Conservation (phyloP, 1,140 invertebrate genomes). For the Hylaeus volcanicus region DNA sequence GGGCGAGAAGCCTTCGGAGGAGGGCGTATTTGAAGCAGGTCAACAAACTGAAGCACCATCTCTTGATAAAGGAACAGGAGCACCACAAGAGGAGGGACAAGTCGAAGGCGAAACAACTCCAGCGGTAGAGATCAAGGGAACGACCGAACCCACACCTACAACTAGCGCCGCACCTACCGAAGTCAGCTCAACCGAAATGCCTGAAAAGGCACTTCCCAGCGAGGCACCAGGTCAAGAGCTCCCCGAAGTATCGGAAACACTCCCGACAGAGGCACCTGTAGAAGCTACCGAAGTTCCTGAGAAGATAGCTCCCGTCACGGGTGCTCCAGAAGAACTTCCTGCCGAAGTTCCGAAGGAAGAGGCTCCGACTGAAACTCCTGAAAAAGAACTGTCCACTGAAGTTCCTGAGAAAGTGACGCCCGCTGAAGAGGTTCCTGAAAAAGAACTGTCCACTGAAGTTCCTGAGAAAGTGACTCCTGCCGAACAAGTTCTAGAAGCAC, state of each 20-base stretch:
- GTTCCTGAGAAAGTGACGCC: conserved; percentile 52
- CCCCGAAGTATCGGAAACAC: not conserved
- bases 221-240: conserved; percentile 21
- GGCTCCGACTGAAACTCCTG: conserved; percentile 16
- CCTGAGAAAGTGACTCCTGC: conserved; percentile 9
- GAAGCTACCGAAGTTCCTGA: not conserved
- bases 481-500: conserved; percentile 44
- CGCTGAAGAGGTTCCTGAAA: not conserved
- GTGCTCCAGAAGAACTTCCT: not conserved
- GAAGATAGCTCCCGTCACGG: not conserved
- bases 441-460: conserved; percentile 51
- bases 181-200: conserved; percentile 31
- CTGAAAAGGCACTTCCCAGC: not conserved
- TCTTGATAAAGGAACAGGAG: not conserved
- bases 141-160: conserved; percentile 9
- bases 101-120: conserved; percentile 30
- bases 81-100: conserved; percentile 24
- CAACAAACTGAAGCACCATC: conserved; percentile 28
- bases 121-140: conserved; percentile 11
- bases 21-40: not conserved
- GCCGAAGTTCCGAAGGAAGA: not conserved
- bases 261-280: not conserved
- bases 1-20: conserved; percentile 20
- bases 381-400: conserved; percentile 48
- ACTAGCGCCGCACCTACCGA: conserved; percentile 28